These are phyloP conservation scores for Mythimna ferrago DNA, from an alignment of 2,888 invertebrate species.

Conservation along the genomic window DNA sequence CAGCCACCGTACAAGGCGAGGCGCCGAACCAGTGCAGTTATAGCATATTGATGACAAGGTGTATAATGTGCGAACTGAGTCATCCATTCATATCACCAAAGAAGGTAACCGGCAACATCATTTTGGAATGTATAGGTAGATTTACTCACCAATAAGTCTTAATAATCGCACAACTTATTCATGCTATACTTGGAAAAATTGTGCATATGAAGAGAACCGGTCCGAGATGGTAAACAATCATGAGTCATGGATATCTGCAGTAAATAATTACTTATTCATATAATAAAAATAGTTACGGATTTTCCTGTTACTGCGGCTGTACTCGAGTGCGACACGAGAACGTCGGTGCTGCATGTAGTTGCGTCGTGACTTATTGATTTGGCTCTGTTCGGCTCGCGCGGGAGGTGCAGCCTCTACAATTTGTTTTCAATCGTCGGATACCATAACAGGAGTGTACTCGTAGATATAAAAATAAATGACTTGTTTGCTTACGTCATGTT, in stretches of 20 bases:
- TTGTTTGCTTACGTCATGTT: constrained; percentile 60
- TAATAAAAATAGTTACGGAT: constrained; percentile 69
- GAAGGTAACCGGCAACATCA: constrained; percentile 72
- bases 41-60: constrained; percentile 56
- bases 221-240: constrained; percentile 75
- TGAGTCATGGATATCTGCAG: constrained; percentile 76
- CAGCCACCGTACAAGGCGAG: constrained; percentile 40
- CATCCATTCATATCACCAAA: constrained; percentile 77
- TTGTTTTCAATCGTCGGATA: constrained; percentile 36
- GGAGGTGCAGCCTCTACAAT: constrained; percentile 15
- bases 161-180: constrained; percentile 76
- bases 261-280: constrained; percentile 69
- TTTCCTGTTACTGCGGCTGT: constrained; percentile 70
- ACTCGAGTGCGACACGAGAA: constrained; percentile 30
- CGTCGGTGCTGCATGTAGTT: constrained; percentile 40
- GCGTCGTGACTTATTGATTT: constrained; percentile 57
- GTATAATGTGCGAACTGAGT: constrained; percentile 63
- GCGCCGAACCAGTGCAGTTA: constrained; percentile 55
- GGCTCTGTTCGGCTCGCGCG: constrained; percentile 22
- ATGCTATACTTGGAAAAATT: constrained; percentile 81
- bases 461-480: constrained; percentile 47
- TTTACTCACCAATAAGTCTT: constrained; percentile 73
- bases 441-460: constrained; percentile 27
- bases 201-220: constrained; percentile 80
- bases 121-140: constrained; percentile 68